Base-by-base conservation (phyloP, 2,888 invertebrate genomes). In the Microchrysa polita region DNA sequence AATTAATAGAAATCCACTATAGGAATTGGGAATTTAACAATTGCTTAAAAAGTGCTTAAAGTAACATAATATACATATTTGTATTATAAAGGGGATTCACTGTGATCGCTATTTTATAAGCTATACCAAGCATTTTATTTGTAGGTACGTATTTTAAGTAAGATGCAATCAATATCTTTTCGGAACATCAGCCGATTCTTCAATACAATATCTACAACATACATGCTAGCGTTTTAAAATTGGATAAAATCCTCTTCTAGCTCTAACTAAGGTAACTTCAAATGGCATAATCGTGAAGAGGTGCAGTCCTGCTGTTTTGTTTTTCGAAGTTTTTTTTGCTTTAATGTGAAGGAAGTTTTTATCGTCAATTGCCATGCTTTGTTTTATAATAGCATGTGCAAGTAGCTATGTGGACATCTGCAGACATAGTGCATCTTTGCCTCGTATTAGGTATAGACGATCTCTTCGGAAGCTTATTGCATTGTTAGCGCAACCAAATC, bases 81-180 rank as follows among this genome's bases (percentile, higher is more conserved):
- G n/a, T n/a, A n/a, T n/a, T n/a, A n/a, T n/a, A n/a, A n/a, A n/a
- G n/a, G n/a, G n/a, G 48, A 48, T 48, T 48, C 48, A 7, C 10
- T 34, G 27, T 34, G 7, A 7, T 34, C 27, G 27, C 7, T 34
- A 34, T 34, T 34, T 34, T 34, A 34, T 34, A 34, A 2, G 7
- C 7, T 34, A 12, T 48, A 2, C 16, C 2, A 2, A n/a, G 2
- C 16, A 48, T 7, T 48, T 48, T 48, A 48, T 48, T n/a, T n/a
- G n/a, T n/a, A n/a, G n/a, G n/a, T n/a, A n/a, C n/a, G n/a, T n/a
- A 12, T n/a, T 48, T n/a, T 48, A 5, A 48, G 48, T n/a, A 7
- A n/a, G 16, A 63, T 60, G 27, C n/a, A n/a, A 63, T 63, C 61
- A 48, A 65, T 65, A 65, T 65, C 65, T 65, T 65, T 65, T 65